Base-by-base conservation (phyloP, 2,113 vertebrate genomes). In the Lamprotornis superbus region DNA sequence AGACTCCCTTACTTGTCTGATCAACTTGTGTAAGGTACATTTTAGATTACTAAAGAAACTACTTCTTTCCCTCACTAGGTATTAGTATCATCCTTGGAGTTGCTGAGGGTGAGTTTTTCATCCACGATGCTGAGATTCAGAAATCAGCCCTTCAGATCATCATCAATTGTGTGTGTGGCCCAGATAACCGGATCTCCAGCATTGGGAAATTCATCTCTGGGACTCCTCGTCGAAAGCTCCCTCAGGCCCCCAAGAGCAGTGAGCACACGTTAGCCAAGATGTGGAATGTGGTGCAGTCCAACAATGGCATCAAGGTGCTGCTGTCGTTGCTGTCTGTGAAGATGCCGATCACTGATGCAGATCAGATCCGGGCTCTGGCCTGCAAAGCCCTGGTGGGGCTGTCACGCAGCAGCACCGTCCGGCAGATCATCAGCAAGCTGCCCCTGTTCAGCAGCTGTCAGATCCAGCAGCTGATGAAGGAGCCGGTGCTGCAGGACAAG, bases 281-380 rank as follows among this genome's bases (percentile, higher is more conserved):
- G 99, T 99, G 99, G 99, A 99, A 99, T 6, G 99, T 99, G 91
- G 99, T 99, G 18, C 99, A 99, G 96, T 99, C 99, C 61, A 99
- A 99, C 98, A 99, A 99, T 1, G 99, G 99, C 95, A 99, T 99
- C 97, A 99, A 99, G 97, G 99, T 99, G 91, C 98, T 99, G 79
- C 97, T 99, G 75, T 99, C 99, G 1, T 83, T 99, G 93, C 97
- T 99, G 76, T 99, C 99, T 3, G 97, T 99, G 89, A 99, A 99
- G 98, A 99, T 99, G 98, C 99, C 99, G 6, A 99, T 99, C 93
- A 99, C 99, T 0, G 99, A 99, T 9, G 99, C 99, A 0, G 99
- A 99, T 96, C 99, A 99, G 98, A 99, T 99, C 95, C 98, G 99
- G 59, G 99, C 99, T 0, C 90, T 99, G 90, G 98, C 99, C 47